A percentile compares a stretch with the other conserved stretches of the same genome.
Conservation (phyloP, 2,113 vertebrate genomes). For the Acanthisitta chloris region DNA sequence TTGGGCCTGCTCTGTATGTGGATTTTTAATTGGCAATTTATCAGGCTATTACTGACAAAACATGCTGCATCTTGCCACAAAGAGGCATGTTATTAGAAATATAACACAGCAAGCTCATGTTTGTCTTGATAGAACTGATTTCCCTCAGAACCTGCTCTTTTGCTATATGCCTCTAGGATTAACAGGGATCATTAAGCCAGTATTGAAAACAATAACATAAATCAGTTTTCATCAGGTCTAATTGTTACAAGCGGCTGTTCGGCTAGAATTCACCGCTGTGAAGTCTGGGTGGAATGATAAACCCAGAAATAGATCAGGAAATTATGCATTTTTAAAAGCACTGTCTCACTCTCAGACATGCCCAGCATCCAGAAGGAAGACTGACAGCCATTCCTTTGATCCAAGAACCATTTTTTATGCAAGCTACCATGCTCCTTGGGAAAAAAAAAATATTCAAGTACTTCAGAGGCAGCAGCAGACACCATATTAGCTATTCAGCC, state of each 20-base stretch:
- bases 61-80: background rate
- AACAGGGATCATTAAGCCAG: background rate
- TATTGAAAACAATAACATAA: background rate
- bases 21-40: background rate
- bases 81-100: background rate
- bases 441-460: background rate
- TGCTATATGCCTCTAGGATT: background rate
- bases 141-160: background rate
- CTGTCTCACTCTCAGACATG: background rate
- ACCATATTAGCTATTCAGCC: background rate
- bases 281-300: background rate
- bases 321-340: slow-evolving; percentile 6
- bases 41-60: background rate
- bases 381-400: slow-evolving; percentile 35
- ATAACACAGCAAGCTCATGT: rapidly evolving
- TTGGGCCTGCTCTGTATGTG: background rate
- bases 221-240: background rate
- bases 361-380: background rate
- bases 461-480: background rate
- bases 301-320: background rate
- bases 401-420: background rate
- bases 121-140: background rate
- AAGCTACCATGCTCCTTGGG: background rate
- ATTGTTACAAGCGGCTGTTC: background rate
- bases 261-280: background rate